Percentiles rank a stretch among this genome's conserved stretches.
Conservation (phyloP, 2,113 vertebrate species). For the Ictidomys tridecemlineatus region DNA sequence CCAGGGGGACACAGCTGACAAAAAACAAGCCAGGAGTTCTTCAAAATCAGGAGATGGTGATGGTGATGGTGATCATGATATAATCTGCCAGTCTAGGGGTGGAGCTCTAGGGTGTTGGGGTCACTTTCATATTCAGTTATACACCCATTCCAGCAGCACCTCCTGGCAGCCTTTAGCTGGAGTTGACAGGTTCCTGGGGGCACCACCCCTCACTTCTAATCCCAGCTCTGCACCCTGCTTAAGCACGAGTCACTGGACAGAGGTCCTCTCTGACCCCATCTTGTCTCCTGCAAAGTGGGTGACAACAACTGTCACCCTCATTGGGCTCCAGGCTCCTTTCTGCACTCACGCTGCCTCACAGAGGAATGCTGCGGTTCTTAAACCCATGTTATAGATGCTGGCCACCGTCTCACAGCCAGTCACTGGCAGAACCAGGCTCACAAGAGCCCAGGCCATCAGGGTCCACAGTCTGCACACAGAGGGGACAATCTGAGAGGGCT, state of each 20-base stretch:
- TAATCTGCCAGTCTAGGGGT: fast-evolving
- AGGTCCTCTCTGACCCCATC: not conserved
- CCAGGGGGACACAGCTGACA: fast-evolving
- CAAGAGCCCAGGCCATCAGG: not conserved
- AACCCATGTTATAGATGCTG: not conserved
- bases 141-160: fast-evolving
- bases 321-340: fast-evolving
- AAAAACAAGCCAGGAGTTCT: not conserved
- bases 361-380: not conserved
- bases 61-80: no score
- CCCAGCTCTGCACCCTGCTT: not conserved
- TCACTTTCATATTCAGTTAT: fast-evolving
- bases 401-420: not conserved
- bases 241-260: fast-evolving
- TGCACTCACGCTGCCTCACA: not conserved
- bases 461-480: fast-evolving
- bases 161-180: not conserved
- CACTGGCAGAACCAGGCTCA: not conserved
- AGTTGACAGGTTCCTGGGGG: not conserved
- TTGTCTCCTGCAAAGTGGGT: not conserved
- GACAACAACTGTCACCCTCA: not conserved
- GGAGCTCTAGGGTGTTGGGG: not conserved
- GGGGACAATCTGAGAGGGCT: fast-evolving
- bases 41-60: no score
- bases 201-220: fast-evolving